Evolutionary conservation across 2,797 vertebrate genomes (phyloP).

Genomic region (Etheostoma perlongum): DNA sequence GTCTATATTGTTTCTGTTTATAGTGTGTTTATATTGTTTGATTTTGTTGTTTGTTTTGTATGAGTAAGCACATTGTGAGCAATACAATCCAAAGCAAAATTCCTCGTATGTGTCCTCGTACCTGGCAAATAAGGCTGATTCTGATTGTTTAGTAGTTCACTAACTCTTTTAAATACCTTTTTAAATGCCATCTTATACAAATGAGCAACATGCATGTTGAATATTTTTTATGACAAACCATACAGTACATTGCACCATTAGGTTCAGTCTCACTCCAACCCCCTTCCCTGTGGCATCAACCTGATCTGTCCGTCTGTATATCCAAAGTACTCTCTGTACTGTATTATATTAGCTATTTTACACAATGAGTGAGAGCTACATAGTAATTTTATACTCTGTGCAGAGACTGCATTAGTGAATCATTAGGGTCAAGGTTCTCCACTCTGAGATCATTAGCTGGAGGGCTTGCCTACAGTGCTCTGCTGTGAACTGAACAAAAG

Average conservation of each 20-base stretch:
- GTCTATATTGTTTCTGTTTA: too few relatives aligned
- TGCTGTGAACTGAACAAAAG: slow-evolving; percentile 34
- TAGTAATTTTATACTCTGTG: slow-evolving; percentile 62
- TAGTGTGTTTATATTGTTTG: too few relatives aligned
- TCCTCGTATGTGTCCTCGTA: too few relatives aligned
- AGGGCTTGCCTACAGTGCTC: slow-evolving; percentile 46
- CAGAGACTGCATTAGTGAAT: slow-evolving; percentile 68
- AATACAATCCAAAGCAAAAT: too few relatives aligned
- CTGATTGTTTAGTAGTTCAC: too few relatives aligned
- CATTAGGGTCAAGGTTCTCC: slow-evolving; percentile 65
- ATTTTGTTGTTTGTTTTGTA: too few relatives aligned
- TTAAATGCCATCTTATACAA: background rate
- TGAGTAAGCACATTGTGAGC: too few relatives aligned
- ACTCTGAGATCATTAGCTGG: slow-evolving; percentile 66
- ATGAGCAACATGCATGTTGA: background rate
- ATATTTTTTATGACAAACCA: background rate
- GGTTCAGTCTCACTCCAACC: slow-evolving; percentile 2
- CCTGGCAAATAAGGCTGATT: too few relatives aligned
- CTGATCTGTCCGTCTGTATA: slow-evolving; percentile 53
- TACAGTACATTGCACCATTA: background rate
- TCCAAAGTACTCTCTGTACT: slow-evolving; percentile 44
- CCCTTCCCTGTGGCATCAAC: slow-evolving; percentile 23
- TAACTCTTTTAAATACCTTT: background rate
- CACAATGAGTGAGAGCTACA: slow-evolving; percentile 49
- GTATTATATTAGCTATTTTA: slow-evolving; percentile 58